Percentiles rank a stretch among this genome's conserved stretches.
Conservation (phyloP, 1,140 invertebrate genomes). For the Polypedilum vanderplanki region DNA sequence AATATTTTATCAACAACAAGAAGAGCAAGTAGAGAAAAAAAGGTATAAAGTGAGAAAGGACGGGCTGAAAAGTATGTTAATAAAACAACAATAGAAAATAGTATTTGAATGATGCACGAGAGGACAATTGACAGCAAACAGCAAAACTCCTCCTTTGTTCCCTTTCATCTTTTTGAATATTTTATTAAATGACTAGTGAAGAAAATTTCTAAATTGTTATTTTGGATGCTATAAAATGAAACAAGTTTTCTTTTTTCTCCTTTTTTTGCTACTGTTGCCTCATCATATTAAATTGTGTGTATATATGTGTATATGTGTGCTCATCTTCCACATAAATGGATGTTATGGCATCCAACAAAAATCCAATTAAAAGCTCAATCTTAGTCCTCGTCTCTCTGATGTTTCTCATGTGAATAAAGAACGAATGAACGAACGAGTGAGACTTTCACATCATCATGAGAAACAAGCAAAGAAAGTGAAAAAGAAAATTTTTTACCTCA, state of each 20-base stretch:
- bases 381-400: background rate
- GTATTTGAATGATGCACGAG: constrained; percentile 2
- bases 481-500: no score
- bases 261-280: no score
- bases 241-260: background rate
- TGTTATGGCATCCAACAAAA: constrained; percentile 5
- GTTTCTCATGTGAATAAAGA: background rate
- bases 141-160: background rate
- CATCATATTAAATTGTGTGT: background rate
- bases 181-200: constrained; percentile 14
- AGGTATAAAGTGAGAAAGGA: background rate
- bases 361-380: constrained; percentile 18
- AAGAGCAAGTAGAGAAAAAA: no score
- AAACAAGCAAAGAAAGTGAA: no score
- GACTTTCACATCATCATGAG: no score
- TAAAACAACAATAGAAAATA: constrained; percentile 6
- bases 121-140: background rate
- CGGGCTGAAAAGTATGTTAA: background rate
- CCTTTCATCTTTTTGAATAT: constrained; percentile 1
- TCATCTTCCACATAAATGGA: background rate
- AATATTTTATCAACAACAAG: no score
- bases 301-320: background rate
- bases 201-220: constrained; percentile 12
- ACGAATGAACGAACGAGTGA: no score
- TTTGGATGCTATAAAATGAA: constrained; percentile 13